Base-by-base conservation (phyloP, 1,140 invertebrate genomes). In the Pogonognathellus flavescens region DNA sequence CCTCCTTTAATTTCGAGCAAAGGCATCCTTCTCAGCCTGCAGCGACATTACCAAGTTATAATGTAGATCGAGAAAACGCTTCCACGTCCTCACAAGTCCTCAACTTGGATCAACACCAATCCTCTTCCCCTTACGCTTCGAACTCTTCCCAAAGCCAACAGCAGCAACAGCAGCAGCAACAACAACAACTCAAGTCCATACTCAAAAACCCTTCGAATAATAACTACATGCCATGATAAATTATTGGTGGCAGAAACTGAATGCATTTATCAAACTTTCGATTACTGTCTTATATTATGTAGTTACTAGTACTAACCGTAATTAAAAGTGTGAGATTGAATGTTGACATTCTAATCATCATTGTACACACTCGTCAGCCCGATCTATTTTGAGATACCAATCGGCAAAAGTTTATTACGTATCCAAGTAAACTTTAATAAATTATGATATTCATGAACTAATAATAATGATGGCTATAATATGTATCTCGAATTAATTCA, bases 121-220 rank as follows among this genome's bases (percentile, higher is more conserved):
- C 81, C 5, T 31, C 83, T 31, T 50, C 62, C 20, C 14, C 62
- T 25, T 18, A 60, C 10, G n/a, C 83, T 14, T 25, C 60, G 41
- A 7, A 60, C 2, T 16, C 60, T 49, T 22, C 85, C 50, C 70
- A 76, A 22, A 20, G 25, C 7, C 22, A 70, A 66, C 83, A 85
- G 18, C 87, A 88, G 22, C 85, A 88, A 72, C 66, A 76, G 66
- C 66, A 70, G 9, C 22, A 70, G 52, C 83, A 85, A n/a, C 87
- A 88, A 22, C 85, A 88, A 76, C 70, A 81, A 72, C 83, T 86
- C 41, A 88, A 88, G 82, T 88, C 87, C 10, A 88, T 88, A 80
- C 84, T 88, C 16, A 88, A 88, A 55, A 88, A 86, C 60, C 83
- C 87, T 10, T 55, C 41, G 11, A 84, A 86, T 59, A 87, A 87